Evolutionary conservation across 2,797 vertebrate species (phyloP).

Genomic region (Loris lydekkerianus): DNA sequence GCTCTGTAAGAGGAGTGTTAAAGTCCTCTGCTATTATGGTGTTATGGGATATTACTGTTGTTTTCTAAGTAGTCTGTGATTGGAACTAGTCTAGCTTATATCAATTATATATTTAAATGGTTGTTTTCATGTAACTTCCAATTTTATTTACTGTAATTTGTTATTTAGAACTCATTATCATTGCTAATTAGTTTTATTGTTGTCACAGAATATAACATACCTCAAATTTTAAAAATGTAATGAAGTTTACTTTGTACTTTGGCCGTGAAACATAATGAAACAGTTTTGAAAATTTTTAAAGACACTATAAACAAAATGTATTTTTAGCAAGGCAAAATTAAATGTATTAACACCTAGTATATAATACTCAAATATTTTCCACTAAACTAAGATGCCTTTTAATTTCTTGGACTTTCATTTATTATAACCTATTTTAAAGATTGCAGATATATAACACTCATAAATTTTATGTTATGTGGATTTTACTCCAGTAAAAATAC

Average conservation of each 20-base stretch:
- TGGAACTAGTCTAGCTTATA: slow-evolving; percentile 1
- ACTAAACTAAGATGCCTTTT: not conserved
- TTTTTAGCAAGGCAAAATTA: not conserved
- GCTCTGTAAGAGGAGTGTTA: no score
- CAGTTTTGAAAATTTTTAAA: slow-evolving; percentile 32
- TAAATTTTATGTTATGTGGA: not conserved
- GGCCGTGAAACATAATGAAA: not conserved
- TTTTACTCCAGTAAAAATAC: slow-evolving; percentile 21
- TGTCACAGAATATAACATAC: not conserved
- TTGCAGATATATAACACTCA: not conserved
- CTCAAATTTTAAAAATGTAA: slow-evolving; percentile 42
- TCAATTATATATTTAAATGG: not conserved
- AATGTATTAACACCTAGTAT: not conserved
- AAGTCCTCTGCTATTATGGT: no score
- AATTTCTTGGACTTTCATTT: not conserved
- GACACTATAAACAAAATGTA: not conserved
- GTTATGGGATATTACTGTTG: not conserved
- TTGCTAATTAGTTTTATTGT: slow-evolving; percentile 49
- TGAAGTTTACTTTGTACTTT: slow-evolving; percentile 45
- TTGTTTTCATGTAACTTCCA: slow-evolving; percentile 54
- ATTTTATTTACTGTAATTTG: slow-evolving; percentile 35
- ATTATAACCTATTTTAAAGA: not conserved
- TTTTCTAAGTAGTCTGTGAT: slow-evolving; percentile 46
- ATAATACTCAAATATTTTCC: not conserved
- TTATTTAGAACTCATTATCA: slow-evolving; percentile 31